phyloP scores from a whole-genome alignment of 2,888 invertebrate species.

The Notodonta ziczac region DNA sequence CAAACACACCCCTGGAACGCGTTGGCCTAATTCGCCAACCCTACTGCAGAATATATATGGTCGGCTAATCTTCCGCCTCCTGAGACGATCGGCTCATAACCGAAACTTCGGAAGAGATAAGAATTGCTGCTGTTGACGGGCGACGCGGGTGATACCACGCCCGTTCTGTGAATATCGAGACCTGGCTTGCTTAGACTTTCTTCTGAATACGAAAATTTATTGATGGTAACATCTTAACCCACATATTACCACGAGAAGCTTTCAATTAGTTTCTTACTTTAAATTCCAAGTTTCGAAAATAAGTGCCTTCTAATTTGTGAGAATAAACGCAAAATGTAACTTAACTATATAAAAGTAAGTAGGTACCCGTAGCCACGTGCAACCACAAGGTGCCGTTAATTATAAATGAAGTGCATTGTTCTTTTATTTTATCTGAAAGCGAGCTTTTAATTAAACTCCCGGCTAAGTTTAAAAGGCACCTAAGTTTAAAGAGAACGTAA shows the following conservation, averaged over 20 bases:
- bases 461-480: conserved; percentile 14
- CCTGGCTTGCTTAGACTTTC: background rate
- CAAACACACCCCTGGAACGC: background rate
- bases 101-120: conserved; percentile 47
- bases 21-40: conserved; percentile 45
- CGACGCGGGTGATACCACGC: background rate
- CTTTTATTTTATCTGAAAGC: conserved; percentile 32
- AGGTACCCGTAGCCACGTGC: background rate
- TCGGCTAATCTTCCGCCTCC: conserved; percentile 37
- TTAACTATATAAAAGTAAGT: too few species aligned
- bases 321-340: too few species aligned
- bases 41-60: conserved; percentile 43
- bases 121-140: conserved; percentile 39
- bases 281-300: too few species aligned
- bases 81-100: background rate
- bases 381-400: conserved; percentile 18
- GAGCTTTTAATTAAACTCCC: conserved; percentile 32
- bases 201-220: too few species aligned
- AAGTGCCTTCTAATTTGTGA: too few species aligned
- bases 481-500: conserved; percentile 2
- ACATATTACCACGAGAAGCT: too few species aligned
- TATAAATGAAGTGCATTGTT: conserved; percentile 28
- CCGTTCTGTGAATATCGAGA: background rate
- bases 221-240: too few species aligned
- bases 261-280: too few species aligned